Percentiles rank a stretch among this genome's conserved stretches.
phyloP scores from a whole-genome alignment of 2,113 vertebrate species.

The Salvelinus sp. region DNA sequence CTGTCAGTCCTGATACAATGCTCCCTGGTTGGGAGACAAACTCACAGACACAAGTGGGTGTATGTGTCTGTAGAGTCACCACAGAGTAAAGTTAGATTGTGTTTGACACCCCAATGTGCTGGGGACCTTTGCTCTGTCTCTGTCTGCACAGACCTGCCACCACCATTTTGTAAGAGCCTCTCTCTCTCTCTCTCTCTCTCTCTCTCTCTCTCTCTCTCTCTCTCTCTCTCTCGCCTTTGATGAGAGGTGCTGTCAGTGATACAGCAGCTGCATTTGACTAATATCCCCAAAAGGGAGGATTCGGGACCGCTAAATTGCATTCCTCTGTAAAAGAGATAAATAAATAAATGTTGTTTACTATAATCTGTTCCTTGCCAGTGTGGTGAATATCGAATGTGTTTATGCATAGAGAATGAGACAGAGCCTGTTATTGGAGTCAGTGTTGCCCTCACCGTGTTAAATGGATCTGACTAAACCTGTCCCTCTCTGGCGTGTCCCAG shows the following conservation, averaged over 20 bases:
- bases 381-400: background rate
- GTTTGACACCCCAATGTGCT: constrained; percentile 47
- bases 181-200: too few relatives aligned
- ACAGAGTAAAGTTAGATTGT: constrained; percentile 17
- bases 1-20: background rate
- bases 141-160: constrained; percentile 44
- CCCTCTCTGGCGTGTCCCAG: background rate
- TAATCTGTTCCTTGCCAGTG: constrained; percentile 28
- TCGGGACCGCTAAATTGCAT: constrained; percentile 7
- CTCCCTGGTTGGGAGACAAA: background rate
- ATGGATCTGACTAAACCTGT: constrained; percentile 35
- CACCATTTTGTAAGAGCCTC: constrained; percentile 1
- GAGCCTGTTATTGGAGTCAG: constrained; percentile 28
- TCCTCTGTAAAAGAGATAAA: constrained; percentile 26
- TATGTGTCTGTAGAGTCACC: constrained; percentile 16
- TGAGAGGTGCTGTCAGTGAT: constrained; percentile 23
- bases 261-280: constrained; percentile 29
- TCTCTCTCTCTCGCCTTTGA: constrained; percentile 3
- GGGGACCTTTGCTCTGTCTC: constrained; percentile 45
- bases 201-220: too few relatives aligned
- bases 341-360: constrained; percentile 47
- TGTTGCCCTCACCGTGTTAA: constrained; percentile 25
- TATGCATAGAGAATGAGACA: background rate
- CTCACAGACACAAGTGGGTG: constrained; percentile 14
- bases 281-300: constrained; percentile 30